These are phyloP conservation scores for Flexamia atlantica DNA, from an alignment of 2,888 invertebrate species.

Conservation along the genomic window DNA sequence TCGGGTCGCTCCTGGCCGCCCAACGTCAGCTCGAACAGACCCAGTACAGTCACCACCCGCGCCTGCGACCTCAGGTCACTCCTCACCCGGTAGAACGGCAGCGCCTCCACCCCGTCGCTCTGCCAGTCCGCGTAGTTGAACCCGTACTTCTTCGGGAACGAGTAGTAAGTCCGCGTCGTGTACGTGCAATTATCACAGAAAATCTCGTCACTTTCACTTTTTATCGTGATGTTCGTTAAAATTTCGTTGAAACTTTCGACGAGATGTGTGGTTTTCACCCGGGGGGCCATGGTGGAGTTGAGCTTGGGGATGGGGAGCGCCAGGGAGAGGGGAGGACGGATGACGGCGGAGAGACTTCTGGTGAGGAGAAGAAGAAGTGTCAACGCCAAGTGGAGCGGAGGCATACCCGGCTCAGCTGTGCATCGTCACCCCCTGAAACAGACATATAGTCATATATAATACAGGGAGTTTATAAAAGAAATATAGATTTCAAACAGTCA, in stretches of 20 bases:
- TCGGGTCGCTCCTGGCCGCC: constrained; percentile 81
- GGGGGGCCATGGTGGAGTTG: not conserved
- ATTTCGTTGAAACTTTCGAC: not conserved
- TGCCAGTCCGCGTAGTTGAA: constrained; percentile 27
- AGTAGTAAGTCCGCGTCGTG: not conserved
- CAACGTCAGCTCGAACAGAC: constrained; percentile 88
- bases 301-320: constrained; percentile 24
- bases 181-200: constrained; percentile 28
- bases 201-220: not conserved
- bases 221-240: not conserved
- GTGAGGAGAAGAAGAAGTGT: constrained; percentile 60
- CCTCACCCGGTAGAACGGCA: constrained; percentile 39
- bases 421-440: constrained; percentile 34
- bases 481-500: too few species aligned
- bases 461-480: too few species aligned
- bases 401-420: constrained; percentile 44
- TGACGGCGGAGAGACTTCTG: constrained; percentile 33
- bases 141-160: constrained; percentile 6
- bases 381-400: not conserved
- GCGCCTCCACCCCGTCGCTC: constrained; percentile 5
- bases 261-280: not conserved
- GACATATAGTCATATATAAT: too few species aligned
- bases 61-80: constrained; percentile 10
- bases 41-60: constrained; percentile 80
- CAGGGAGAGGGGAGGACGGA: constrained; percentile 43